These are phyloP conservation scores for Cnemophilus loriae DNA, from an alignment of 2,113 vertebrate species.

Conservation along the genomic window DNA sequence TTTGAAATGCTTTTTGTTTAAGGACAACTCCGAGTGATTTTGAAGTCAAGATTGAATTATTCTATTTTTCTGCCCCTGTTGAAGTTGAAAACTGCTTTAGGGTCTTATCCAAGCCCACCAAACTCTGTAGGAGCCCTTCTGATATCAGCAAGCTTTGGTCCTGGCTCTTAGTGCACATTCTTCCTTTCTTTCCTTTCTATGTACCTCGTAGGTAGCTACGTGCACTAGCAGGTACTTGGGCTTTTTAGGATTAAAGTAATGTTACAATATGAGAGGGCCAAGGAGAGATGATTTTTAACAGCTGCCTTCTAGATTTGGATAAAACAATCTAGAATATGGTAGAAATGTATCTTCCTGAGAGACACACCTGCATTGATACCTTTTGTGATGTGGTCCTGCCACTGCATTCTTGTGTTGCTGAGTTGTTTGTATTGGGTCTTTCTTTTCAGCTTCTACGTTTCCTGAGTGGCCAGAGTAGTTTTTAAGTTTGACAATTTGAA, in stretches of 20 bases:
- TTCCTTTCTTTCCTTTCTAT: neutral
- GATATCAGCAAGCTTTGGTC: neutral
- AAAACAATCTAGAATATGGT: neutral
- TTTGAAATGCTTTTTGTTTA: neutral
- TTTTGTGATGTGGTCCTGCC: neutral
- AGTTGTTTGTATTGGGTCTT: neutral
- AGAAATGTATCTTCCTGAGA: neutral
- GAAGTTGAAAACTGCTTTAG: neutral
- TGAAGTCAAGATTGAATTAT: neutral
- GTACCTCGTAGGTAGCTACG: neutral
- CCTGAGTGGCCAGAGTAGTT: neutral
- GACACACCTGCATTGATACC: neutral
- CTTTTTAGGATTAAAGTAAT: neutral
- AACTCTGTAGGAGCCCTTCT: neutral
- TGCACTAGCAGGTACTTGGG: neutral
- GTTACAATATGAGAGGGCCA: neutral
- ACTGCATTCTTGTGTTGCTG: rapidly evolving
- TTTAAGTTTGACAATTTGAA: neutral
- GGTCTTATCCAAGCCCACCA: neutral
- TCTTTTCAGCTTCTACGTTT: neutral
- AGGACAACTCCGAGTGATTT: neutral
- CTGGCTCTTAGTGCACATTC: neutral
- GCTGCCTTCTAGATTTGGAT: neutral
- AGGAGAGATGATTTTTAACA: neutral
- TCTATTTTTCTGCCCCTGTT: neutral